These are phyloP conservation scores for Egretta garzetta DNA, from an alignment of 2,113 vertebrate species.

Conservation along the genomic window DNA sequence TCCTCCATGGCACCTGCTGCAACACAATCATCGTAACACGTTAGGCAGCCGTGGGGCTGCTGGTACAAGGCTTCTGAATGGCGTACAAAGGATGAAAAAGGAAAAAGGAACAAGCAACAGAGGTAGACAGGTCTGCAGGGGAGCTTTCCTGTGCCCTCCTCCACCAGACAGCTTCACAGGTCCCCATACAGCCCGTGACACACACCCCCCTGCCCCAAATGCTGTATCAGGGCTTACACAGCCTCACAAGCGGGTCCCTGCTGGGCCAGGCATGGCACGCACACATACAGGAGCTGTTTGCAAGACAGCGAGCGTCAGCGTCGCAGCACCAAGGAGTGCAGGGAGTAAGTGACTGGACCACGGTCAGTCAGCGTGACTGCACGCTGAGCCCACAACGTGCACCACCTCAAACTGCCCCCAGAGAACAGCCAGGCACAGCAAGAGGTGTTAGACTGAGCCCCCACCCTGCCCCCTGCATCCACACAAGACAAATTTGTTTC, in stretches of 20 bases:
- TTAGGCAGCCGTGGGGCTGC: neutral
- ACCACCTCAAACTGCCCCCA: neutral
- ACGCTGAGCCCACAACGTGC: neutral
- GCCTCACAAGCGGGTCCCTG: accelerated
- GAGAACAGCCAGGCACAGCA: neutral
- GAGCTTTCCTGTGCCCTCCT: neutral
- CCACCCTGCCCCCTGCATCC: neutral
- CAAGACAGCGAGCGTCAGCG: neutral
- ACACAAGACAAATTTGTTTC: neutral
- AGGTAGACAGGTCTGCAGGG: neutral
- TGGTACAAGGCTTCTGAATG: neutral
- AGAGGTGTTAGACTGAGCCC: neutral
- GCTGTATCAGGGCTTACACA: neutral
- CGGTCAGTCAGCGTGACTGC: neutral
- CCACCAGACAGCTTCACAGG: neutral
- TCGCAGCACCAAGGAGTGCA: neutral
- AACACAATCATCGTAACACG: neutral
- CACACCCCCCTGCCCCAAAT: neutral
- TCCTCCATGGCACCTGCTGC: neutral
- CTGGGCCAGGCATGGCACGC: neutral
- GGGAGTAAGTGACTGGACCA: neutral
- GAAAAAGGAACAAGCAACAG: neutral
- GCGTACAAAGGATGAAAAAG: neutral
- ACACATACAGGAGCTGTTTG: neutral
- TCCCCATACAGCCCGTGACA: neutral